Evolutionary conservation across 2,797 vertebrate genomes (phyloP).

Genomic region (Pangasius larnaudii): DNA sequence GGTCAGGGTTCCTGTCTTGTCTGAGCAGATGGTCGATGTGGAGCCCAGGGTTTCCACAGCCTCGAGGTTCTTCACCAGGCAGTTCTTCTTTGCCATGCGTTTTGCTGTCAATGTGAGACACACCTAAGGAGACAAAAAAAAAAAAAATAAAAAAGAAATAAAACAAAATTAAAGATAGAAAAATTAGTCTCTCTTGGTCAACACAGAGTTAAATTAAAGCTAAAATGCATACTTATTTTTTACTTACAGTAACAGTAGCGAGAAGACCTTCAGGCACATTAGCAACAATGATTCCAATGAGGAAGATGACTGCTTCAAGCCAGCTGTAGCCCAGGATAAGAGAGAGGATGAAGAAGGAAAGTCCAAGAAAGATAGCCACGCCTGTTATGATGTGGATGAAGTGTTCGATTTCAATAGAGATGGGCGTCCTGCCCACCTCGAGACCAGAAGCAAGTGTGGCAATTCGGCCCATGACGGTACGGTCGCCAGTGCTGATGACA

Average conservation of each 20-base stretch:
- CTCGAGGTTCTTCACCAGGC: constrained; percentile 86
- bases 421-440: constrained; percentile 85
- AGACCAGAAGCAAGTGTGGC: constrained; percentile 85
- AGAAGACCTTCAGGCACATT: constrained; percentile 87
- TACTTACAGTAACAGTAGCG: constrained; percentile 84
- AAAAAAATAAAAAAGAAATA: not conserved
- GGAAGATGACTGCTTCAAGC: constrained; percentile 88
- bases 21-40: constrained; percentile 87
- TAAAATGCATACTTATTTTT: not conserved
- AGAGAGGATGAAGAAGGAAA: constrained; percentile 85
- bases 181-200: not conserved
- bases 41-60: constrained; percentile 87
- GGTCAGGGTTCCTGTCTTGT: constrained; percentile 87
- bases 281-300: constrained; percentile 88
- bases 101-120: constrained; percentile 88
- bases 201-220: not conserved
- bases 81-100: constrained; percentile 88
- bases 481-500: constrained; percentile 84
- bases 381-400: constrained; percentile 90
- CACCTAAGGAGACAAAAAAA: constrained; percentile 67
- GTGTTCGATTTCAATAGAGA: constrained; percentile 84
- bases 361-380: constrained; percentile 84
- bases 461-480: constrained; percentile 87
- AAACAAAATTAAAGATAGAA: not conserved
- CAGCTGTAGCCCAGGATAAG: constrained; percentile 84